Evolutionary conservation across 2,113 vertebrate genomes (phyloP), one percentile per base, ranked within the genome.

Genomic region (Elaphurus davidianus): DNA sequence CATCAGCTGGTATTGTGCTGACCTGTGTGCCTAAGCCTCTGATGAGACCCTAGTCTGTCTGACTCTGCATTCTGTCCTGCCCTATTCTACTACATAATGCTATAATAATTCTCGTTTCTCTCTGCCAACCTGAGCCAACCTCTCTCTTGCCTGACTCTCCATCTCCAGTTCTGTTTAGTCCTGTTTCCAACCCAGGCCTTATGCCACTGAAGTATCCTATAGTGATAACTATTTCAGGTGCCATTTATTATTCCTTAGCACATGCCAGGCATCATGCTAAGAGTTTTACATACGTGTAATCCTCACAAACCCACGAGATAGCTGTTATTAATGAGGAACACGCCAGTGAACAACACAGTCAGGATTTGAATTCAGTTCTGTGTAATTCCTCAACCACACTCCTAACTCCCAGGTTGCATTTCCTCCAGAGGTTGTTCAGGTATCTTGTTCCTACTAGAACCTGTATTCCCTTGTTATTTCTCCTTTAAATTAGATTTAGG

Each of bases 291-390:
- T 36, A 43, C 6, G 54, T 86, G 55, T 47, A 74, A 43, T 79
- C 23, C 62, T 92, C 36, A 54, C 15, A 95, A 74, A 36, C 28
- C 71, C 60, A 43, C 33, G 6, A 43, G 50, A 60, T 16, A 79
- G 45, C 84, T 17, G 54, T 91, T 82, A 93, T 76, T 86, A 95
- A 50, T 79, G 82, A 97, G 47, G 12, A 95, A 91, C 4, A 40
- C 43, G 7, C 27, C 47, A 76, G 36, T 85, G 76, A 92, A 88
- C 21, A 86, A 40, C 55, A 97, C 57, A 94, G 82, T 79, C 67
- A 90, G 78, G 27, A 93, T 82, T 71, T 94, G n/a, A 94, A 91
- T 82, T 54, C 85, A 96, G 36, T 52, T 87, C 71, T 88, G 17
- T 33, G 50, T 91, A 85, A 84, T 33, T 82, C 3, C 28, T 47